Conservation (phyloP, 2,888 invertebrate genomes). For the Anoncus sp. region DNA sequence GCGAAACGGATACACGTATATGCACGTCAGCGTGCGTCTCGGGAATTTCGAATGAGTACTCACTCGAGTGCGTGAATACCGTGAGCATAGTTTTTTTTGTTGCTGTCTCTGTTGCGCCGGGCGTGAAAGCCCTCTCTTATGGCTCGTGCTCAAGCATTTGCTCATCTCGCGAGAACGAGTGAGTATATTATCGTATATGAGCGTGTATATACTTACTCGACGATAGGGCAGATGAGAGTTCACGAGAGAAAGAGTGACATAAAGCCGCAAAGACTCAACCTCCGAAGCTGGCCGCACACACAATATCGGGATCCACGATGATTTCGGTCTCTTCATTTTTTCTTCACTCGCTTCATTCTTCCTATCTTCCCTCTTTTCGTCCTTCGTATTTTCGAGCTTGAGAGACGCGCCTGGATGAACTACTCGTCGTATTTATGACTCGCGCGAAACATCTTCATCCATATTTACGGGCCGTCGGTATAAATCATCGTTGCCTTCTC, state of each 20-base stretch:
- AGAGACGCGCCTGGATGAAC: constrained; percentile 54
- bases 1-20: constrained; percentile 10
- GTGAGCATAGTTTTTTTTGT: constrained; percentile 11
- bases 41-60: constrained; percentile 61
- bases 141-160: constrained; percentile 56
- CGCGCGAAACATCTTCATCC: constrained; percentile 77
- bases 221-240: constrained; percentile 29
- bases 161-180: constrained; percentile 45
- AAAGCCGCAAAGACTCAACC: constrained; percentile 45
- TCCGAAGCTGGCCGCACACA: constrained; percentile 8
- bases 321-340: constrained; percentile 44
- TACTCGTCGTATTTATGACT: constrained; percentile 72
- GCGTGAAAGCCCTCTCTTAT: constrained; percentile 44
- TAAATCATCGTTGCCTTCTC: constrained; percentile 73
- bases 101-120: constrained; percentile 6
- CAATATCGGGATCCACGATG: constrained; percentile 42
- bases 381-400: constrained; percentile 47
- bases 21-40: constrained; percentile 30
- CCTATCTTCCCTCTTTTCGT: constrained; percentile 8
- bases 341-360: constrained; percentile 19
- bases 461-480: constrained; percentile 75
- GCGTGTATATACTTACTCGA: constrained; percentile 29
- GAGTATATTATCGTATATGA: constrained; percentile 55
- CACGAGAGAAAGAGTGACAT: constrained; percentile 60
- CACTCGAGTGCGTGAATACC: constrained; percentile 61